Base-by-base conservation (phyloP, 2,113 vertebrate genomes). In the Triplophysa rosa region DNA sequence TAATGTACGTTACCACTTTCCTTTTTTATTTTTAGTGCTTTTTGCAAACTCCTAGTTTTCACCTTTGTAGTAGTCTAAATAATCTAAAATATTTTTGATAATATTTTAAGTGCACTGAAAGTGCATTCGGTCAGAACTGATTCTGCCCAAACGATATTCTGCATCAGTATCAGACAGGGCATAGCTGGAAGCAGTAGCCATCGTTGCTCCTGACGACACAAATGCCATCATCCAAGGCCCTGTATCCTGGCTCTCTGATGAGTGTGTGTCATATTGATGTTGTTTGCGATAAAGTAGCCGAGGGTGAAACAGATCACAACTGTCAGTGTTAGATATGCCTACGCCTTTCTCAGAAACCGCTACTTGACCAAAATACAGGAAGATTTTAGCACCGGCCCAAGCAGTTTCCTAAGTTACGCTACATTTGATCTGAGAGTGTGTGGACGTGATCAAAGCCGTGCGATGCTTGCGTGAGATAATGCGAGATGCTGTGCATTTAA, bases 91-190 rank as follows among this genome's bases (percentile, higher is more conserved):
- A 1, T 45, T n/a, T n/a, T n/a, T 45, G 42, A 45, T 45, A 2
- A 45, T 11, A 11, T 8, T 45, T 16, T 1, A 52, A 52, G 2
- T 3, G n/a, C 21, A 58, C 2, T 26, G 23, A 63, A 33, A 75
- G 58, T 63, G 11, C 3, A 26, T 61, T 63, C 59, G 33, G 59
- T 24, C 58, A 61, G 59, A 9, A 54, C 67, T 67, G 61, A 75
- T n/a, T 71, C 21, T 26, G 8, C 49, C 45, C 17, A 26, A 80
- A 66, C 24, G 40, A 23, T 67, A 77, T 14, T 72, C 47, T 29
- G 58, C 59, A 77, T 80, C 67, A 67, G 73, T 59, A 77, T 77
- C 61, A 72, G 4, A 70, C 26, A 23, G 12, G 77, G 42, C 67
- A 67, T 64, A 10, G 54, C 76, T 64, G 56, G 42, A 67, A 47